Evolutionary conservation across 2,888 invertebrate genomes (phyloP).

Genomic region (Sminthurinus aureus): DNA sequence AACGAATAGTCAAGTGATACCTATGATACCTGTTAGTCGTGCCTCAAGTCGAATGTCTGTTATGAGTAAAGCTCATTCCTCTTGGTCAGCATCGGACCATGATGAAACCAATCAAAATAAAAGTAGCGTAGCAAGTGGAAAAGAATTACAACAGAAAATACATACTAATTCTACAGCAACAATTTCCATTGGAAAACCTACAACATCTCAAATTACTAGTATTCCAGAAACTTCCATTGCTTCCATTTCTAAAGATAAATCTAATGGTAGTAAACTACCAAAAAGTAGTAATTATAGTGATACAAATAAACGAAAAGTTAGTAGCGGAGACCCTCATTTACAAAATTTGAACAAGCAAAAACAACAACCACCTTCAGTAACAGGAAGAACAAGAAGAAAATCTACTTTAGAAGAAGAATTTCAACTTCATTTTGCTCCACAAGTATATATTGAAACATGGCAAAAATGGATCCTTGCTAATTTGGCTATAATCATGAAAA

Average conservation of each 20-base stretch:
- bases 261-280: not conserved
- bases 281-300: not conserved
- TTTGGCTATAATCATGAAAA: conserved; percentile 42
- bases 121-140: conserved; percentile 29
- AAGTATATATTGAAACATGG: conserved; percentile 29
- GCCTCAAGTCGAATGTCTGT: conserved; percentile 38
- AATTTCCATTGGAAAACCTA: no score
- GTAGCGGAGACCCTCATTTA: no score
- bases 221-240: not conserved
- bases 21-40: conserved; percentile 40
- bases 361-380: not conserved
- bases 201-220: not conserved
- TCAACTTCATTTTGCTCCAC: conserved; percentile 23
- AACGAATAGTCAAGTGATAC: conserved; percentile 14
- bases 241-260: not conserved
- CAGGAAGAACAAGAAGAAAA: not conserved
- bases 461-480: conserved; percentile 40
- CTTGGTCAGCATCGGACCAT: conserved; percentile 27
- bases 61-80: conserved; percentile 22
- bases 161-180: conserved; percentile 26
- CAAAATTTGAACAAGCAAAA: not conserved
- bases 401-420: conserved; percentile 33
- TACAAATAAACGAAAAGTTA: not conserved
- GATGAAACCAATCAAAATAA: conserved; percentile 22
- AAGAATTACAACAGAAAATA: conserved; percentile 40